Evolutionary conservation across 2,888 invertebrate genomes (phyloP).

Genomic region (Argyresthia albistria): DNA sequence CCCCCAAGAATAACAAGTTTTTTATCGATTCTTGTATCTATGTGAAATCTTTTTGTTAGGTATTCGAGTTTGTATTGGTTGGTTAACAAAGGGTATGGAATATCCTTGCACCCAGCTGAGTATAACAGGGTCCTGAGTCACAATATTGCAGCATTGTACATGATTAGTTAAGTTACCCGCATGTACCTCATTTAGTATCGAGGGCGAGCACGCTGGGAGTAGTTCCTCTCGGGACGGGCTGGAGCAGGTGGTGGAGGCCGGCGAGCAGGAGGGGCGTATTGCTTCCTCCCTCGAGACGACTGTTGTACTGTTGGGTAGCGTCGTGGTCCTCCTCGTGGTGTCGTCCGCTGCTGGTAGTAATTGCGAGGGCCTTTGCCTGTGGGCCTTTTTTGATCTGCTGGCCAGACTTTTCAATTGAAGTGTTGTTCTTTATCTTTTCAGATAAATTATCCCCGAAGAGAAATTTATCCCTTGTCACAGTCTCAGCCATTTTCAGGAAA

Average conservation of each 20-base stretch:
- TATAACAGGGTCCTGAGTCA: not conserved
- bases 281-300: not conserved
- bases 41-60: too few relatives aligned
- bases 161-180: not conserved
- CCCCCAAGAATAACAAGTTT: too few relatives aligned
- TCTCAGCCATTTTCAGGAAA: too few relatives aligned
- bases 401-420: not conserved
- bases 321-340: not conserved
- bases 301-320: too few relatives aligned
- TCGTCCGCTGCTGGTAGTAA: not conserved
- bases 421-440: not conserved
- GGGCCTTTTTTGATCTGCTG: not conserved
- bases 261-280: not conserved
- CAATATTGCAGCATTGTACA: not conserved
- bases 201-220: too few relatives aligned
- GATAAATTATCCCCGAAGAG: too few relatives aligned
- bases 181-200: not conserved
- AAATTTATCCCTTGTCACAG: too few relatives aligned
- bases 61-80: too few relatives aligned
- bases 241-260: too few relatives aligned
- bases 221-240: not conserved
- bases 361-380: not conserved
- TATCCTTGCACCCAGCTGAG: too few relatives aligned
- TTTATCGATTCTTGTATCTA: too few relatives aligned
- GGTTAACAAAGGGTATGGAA: not conserved